Percentiles rank a stretch among this genome's conserved stretches.
Evolutionary conservation across 2,113 vertebrate species (phyloP).

Genomic region (Xenopus laevis): DNA sequence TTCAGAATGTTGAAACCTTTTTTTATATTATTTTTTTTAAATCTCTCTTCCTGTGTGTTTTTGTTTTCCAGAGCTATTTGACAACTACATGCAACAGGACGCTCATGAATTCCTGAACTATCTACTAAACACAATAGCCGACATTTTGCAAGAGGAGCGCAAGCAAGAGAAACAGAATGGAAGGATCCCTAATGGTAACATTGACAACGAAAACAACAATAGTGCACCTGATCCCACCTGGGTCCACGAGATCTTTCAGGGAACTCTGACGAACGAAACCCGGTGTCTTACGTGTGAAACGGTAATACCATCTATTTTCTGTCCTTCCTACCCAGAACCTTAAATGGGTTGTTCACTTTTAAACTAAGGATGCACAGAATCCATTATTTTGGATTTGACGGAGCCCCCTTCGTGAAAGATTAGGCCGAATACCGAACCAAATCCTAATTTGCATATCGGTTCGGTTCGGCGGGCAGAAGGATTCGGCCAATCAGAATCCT

Average conservation of each 20-base stretch:
- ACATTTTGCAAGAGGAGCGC: slow-evolving; percentile 94
- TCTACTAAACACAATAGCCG: slow-evolving; percentile 91
- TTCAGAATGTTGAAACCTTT: too few relatives aligned
- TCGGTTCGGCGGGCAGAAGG: too few relatives aligned
- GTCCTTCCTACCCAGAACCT: neutral
- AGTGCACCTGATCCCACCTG: slow-evolving; percentile 72
- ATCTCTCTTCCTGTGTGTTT: too few relatives aligned
- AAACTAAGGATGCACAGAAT: too few relatives aligned
- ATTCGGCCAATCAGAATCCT: too few relatives aligned
- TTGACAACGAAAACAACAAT: slow-evolving; percentile 65
- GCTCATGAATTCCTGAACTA: slow-evolving; percentile 98
- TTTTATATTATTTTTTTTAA: too few relatives aligned
- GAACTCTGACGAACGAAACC: slow-evolving; percentile 79
- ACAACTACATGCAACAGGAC: slow-evolving; percentile 99
- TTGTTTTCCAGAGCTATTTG: slow-evolving; percentile 85
- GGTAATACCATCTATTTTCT: slow-evolving; percentile 54
- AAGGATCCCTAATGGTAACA: slow-evolving; percentile 73
- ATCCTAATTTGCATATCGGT: too few relatives aligned
- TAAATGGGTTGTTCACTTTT: too few relatives aligned
- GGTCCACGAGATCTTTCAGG: slow-evolving; percentile 83
- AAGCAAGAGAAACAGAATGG: slow-evolving; percentile 97
- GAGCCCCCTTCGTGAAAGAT: slow-evolving; percentile 99
- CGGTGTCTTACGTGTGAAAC: slow-evolving; percentile 83
- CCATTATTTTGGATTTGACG: slow-evolving; percentile 80
- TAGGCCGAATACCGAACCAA: too few relatives aligned